Conservation (phyloP, 2,888 invertebrate genomes). For the Allolobophora icterica region DNA sequence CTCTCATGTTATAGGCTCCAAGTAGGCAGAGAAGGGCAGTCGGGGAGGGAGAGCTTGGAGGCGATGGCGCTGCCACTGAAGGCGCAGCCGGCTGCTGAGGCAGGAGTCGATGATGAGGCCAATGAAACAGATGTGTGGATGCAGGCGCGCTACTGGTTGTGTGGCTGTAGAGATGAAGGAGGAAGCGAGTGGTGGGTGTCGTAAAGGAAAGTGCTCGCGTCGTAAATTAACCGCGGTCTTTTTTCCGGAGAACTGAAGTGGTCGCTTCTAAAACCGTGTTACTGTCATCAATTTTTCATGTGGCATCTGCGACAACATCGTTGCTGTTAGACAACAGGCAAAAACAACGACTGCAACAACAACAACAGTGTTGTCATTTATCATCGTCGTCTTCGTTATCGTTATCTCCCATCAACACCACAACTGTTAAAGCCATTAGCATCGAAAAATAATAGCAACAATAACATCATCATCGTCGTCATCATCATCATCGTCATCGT, state of each 20-base stretch:
- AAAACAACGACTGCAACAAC: background rate
- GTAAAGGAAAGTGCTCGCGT: background rate
- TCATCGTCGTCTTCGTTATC: no score
- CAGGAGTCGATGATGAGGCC: background rate
- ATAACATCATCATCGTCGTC: no score
- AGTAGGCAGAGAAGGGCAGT: background rate
- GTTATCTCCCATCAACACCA: no score
- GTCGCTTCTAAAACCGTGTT: background rate
- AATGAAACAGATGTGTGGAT: background rate
- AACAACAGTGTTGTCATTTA: background rate
- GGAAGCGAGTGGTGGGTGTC: background rate
- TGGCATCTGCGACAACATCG: background rate
- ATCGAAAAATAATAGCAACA: no score
- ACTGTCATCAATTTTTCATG: background rate
- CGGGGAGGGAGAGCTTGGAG: background rate
- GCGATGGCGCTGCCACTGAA: background rate
- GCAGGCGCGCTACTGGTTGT: background rate
- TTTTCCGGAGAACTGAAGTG: background rate
- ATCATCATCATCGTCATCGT: no score
- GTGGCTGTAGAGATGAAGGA: no score
- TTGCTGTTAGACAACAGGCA: background rate
- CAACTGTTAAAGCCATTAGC: no score
- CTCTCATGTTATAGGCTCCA: background rate
- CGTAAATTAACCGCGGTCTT: background rate
- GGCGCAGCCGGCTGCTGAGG: background rate